Conservation (phyloP, 2,797 vertebrate species). For the Chromobotia macracanthus region DNA sequence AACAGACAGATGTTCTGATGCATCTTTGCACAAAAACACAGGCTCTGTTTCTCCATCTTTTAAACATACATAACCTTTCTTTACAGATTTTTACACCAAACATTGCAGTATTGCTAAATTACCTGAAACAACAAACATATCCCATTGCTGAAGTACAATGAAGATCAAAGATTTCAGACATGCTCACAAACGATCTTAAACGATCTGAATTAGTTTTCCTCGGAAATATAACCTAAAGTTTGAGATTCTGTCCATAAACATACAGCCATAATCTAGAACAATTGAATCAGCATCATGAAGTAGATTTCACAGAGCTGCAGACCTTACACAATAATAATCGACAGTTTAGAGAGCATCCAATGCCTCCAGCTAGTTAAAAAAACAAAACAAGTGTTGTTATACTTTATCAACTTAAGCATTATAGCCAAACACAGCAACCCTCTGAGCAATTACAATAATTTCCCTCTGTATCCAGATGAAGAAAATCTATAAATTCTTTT, state of each 20-base stretch:
- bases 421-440: not conserved
- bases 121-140: conserved; percentile 27
- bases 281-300: not conserved
- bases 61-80: conserved; percentile 18
- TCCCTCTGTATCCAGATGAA: not conserved
- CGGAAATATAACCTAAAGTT: conserved; percentile 1
- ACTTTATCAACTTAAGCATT: not conserved
- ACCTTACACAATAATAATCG: not conserved
- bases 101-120: conserved; percentile 54
- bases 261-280: too few relatives aligned
- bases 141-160: not conserved
- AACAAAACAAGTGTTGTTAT: not conserved
- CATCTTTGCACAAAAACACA: conserved; percentile 20
- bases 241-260: conserved; percentile 8
- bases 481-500: not conserved
- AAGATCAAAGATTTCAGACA: conserved; percentile 17
- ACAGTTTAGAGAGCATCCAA: not conserved
- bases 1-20: conserved; percentile 26
- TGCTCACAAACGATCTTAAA: conserved; percentile 27
- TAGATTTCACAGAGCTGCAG: too few relatives aligned
- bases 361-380: not conserved
- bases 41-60: conserved; percentile 36
- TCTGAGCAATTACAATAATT: not conserved
- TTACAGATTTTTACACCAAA: conserved; percentile 34
- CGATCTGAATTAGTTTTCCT: too few relatives aligned